Conservation (phyloP, 2,797 vertebrate genomes). For the Gymnothorax javanicus region DNA sequence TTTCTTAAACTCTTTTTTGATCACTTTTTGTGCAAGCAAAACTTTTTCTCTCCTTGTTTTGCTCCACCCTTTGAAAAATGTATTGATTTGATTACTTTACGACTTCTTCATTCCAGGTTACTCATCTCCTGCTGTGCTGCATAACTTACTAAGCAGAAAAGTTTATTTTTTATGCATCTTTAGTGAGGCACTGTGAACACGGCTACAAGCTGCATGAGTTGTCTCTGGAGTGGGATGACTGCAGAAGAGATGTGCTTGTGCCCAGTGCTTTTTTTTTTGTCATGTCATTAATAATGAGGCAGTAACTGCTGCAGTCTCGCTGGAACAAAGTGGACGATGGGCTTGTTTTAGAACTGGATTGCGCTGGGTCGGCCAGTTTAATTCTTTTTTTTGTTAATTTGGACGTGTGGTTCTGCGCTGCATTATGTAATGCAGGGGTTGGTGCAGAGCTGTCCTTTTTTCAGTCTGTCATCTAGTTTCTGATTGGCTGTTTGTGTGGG, state of each 20-base stretch:
- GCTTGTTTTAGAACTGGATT: not conserved
- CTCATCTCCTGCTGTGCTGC: not conserved
- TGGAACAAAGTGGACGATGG: not conserved
- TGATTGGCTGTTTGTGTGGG: not conserved
- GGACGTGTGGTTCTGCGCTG: not conserved
- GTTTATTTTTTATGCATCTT: no score
- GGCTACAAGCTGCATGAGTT: no score
- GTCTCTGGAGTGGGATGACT: not conserved
- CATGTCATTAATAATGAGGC: not conserved
- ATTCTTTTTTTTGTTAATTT: not conserved
- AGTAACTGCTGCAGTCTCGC: not conserved
- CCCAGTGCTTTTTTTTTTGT: not conserved
- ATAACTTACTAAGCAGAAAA: not conserved
- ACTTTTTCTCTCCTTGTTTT: not conserved
- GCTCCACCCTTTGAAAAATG: not conserved
- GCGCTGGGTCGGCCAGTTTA: not conserved
- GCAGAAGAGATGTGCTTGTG: not conserved
- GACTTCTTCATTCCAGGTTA: not conserved
- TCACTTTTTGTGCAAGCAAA: not conserved
- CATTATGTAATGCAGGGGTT: not conserved
- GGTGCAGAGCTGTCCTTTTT: not conserved
- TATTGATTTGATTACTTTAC: not conserved
- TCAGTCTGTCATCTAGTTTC: not conserved
- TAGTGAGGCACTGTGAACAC: no score
- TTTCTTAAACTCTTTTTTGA: no score